Conservation (phyloP, 2,113 vertebrate genomes). For the Corythornis vintsioides region DNA sequence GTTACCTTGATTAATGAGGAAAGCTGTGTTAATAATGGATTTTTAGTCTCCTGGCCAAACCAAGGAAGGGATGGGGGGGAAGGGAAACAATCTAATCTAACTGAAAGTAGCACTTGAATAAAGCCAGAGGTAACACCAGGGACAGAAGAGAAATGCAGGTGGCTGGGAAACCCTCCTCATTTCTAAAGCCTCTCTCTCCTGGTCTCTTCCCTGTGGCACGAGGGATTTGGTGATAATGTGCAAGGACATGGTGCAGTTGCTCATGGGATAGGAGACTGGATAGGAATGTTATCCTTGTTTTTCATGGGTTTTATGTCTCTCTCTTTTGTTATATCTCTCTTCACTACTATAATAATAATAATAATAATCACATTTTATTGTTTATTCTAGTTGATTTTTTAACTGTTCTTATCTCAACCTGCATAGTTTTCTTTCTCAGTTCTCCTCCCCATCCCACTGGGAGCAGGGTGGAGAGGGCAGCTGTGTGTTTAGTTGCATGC, state of each 20-base stretch:
- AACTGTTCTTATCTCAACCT: neutral
- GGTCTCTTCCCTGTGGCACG: neutral
- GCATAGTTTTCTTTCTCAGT: neutral
- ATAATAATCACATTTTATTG: neutral
- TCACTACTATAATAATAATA: neutral
- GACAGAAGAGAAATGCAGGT: neutral
- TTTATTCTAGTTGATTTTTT: neutral
- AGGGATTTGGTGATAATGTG: neutral
- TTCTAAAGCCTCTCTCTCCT: neutral
- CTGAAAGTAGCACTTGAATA: neutral
- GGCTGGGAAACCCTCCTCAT: neutral
- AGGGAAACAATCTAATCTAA: constrained; percentile 9
- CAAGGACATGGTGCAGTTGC: rapidly evolving
- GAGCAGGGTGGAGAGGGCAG: neutral
- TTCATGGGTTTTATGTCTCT: neutral
- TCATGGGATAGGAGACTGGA: neutral
- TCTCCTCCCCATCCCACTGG: neutral
- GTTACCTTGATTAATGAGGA: constrained; percentile 58
- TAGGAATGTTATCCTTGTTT: neutral
- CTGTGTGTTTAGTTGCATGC: neutral
- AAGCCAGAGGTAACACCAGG: neutral
- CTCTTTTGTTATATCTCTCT: neutral
- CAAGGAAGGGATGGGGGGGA: neutral
- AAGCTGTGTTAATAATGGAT: constrained; percentile 38
- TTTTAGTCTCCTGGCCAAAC: constrained; percentile 39